phyloP scores from a whole-genome alignment of 2,888 invertebrate genomes.

The Cerastis rubricosa region DNA sequence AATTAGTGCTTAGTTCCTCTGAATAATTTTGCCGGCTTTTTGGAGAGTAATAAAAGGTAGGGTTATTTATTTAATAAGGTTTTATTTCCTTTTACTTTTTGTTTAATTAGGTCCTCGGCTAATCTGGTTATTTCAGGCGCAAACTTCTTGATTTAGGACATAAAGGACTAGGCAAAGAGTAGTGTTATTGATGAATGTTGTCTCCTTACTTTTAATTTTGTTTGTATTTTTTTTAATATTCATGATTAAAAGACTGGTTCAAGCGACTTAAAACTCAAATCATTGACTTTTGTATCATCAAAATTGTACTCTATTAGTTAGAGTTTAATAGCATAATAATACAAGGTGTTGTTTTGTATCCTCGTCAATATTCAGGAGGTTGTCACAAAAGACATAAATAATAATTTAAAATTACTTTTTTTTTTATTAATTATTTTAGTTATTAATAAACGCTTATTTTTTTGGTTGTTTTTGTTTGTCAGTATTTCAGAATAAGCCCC shows the following conservation, averaged over 20 bases:
- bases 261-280: no score
- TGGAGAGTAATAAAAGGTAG: conserved; percentile 44
- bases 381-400: no score
- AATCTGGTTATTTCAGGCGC: conserved; percentile 44
- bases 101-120: conserved; percentile 53
- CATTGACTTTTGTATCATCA: neutral
- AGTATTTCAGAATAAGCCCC: no score
- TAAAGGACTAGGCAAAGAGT: conserved; percentile 13
- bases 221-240: no score
- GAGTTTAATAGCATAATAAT: neutral
- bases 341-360: no score
- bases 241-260: neutral
- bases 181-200: neutral
- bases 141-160: conserved; percentile 33
- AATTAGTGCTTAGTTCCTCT: conserved; percentile 64
- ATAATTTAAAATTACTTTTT: no score
- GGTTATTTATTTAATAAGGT: conserved; percentile 56
- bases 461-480: no score
- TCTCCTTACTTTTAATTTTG: neutral
- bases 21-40: conserved; percentile 57
- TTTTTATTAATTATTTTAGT: no score
- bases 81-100: conserved; percentile 52
- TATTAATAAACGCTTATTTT: no score
- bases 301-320: neutral
- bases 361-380: no score